Evolutionary conservation across 1,140 invertebrate genomes (phyloP).

Genomic region (Anthonomus grandis): DNA sequence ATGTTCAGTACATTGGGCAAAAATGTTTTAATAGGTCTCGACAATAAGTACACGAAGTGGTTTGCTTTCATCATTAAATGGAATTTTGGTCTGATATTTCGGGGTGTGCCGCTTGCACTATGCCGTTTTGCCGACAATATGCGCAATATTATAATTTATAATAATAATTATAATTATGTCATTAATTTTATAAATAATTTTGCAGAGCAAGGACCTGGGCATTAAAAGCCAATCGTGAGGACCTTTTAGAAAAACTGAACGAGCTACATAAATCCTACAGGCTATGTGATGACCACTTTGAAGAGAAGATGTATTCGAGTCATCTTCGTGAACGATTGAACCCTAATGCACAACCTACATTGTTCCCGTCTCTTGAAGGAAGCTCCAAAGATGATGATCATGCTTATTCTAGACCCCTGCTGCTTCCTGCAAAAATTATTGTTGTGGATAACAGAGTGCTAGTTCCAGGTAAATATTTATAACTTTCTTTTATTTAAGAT

Average conservation of each 20-base stretch:
- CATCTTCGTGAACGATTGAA: background rate
- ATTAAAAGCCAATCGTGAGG: too few species aligned
- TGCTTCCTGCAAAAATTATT: background rate
- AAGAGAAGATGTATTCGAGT: constrained; percentile 12
- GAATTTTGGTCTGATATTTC: too few species aligned
- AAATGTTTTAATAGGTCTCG: too few species aligned
- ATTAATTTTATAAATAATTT: too few species aligned
- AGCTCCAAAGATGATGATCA: constrained; percentile 3
- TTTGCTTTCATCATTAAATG: too few species aligned
- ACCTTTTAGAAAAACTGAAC: background rate
- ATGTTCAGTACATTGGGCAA: too few species aligned
- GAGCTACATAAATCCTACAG: background rate
- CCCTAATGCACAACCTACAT: constrained; percentile 8
- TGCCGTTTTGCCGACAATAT: too few species aligned
- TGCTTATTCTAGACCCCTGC: background rate
- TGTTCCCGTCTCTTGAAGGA: constrained; percentile 15
- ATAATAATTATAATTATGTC: too few species aligned
- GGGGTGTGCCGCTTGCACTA: too few species aligned
- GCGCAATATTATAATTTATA: too few species aligned
- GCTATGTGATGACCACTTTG: constrained; percentile 14
- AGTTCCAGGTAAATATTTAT: constrained; percentile 3
- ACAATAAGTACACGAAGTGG: too few species aligned
- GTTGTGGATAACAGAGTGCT: background rate
- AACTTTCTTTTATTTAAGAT: background rate
- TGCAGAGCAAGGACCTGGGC: constrained; percentile 11